These are phyloP conservation scores for Brachionus rubens DNA, from an alignment of 1,140 invertebrate species.

Conservation along the genomic window DNA sequence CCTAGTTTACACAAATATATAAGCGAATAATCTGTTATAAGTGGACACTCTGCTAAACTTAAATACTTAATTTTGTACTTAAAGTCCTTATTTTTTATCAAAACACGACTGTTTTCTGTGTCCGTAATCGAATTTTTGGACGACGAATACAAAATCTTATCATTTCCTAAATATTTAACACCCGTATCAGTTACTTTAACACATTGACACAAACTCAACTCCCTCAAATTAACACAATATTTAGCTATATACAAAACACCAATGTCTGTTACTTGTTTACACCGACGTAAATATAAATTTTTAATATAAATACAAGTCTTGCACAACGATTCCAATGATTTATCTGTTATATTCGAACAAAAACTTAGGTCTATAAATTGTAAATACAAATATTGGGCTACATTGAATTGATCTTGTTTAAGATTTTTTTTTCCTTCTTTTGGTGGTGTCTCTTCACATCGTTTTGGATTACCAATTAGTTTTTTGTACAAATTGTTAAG, in stretches of 20 bases:
- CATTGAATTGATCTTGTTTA: neutral
- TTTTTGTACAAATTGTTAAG: neutral
- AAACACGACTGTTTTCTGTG: neutral
- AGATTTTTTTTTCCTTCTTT: neutral
- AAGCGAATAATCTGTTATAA: neutral
- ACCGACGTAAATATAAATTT: conserved; percentile 28
- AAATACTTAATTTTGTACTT: neutral
- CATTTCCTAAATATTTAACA: conserved; percentile 12
- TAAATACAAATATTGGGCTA: conserved; percentile 5
- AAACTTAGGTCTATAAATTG: conserved; percentile 1
- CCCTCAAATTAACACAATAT: conserved; percentile 22
- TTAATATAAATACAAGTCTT: conserved; percentile 18
- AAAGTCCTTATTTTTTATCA: neutral
- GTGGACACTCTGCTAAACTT: conserved; percentile 19
- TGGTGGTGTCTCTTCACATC: neutral
- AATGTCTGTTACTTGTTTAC: conserved; percentile 17
- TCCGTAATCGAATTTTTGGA: conserved; percentile 3
- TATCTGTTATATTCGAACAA: conserved; percentile 16
- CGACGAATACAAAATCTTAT: neutral
- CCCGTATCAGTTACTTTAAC: conserved; percentile 11
- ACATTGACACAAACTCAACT: conserved; percentile 20
- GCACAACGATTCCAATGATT: neutral
- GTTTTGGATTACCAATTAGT: neutral
- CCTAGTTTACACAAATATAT: conserved; percentile 24
- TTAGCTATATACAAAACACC: conserved; percentile 21